phyloP scores from a whole-genome alignment of 2,888 invertebrate species.

The Apamea crenata region DNA sequence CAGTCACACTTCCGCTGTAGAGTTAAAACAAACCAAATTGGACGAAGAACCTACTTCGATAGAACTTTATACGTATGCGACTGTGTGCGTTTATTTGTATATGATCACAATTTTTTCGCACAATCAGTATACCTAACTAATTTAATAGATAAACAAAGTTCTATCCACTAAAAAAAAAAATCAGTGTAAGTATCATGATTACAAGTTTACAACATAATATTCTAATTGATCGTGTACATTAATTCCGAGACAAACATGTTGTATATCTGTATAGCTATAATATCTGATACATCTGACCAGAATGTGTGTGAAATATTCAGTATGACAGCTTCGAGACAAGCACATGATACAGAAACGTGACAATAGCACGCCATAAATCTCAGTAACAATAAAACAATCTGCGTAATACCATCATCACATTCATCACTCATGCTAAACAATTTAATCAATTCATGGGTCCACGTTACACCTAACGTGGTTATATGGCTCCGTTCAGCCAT shows the following conservation, averaged over 20 bases:
- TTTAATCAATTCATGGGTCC: constrained; percentile 35
- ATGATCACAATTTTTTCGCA: background rate
- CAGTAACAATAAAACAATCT: constrained; percentile 39
- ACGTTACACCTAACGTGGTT: constrained; percentile 26
- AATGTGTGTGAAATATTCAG: constrained; percentile 1
- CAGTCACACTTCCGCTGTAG: no score
- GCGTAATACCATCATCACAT: constrained; percentile 25
- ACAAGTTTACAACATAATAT: background rate
- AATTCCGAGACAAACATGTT: no score
- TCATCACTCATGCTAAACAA: constrained; percentile 15
- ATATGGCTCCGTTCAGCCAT: background rate
- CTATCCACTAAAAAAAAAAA: background rate
- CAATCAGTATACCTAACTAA: background rate
- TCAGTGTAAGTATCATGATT: background rate
- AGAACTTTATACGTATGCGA: no score
- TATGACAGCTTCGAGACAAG: constrained; percentile 12
- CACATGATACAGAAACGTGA: constrained; percentile 48
- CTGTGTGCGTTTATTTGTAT: background rate
- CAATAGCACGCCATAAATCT: constrained; percentile 26
- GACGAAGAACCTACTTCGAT: background rate
- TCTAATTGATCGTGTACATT: background rate
- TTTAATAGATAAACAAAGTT: background rate
- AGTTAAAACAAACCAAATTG: background rate
- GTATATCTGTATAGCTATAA: background rate
- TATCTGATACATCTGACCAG: constrained; percentile 1